These are phyloP conservation scores for Philaethria dido DNA, from an alignment of 2,888 invertebrate genomes.

Conservation along the genomic window DNA sequence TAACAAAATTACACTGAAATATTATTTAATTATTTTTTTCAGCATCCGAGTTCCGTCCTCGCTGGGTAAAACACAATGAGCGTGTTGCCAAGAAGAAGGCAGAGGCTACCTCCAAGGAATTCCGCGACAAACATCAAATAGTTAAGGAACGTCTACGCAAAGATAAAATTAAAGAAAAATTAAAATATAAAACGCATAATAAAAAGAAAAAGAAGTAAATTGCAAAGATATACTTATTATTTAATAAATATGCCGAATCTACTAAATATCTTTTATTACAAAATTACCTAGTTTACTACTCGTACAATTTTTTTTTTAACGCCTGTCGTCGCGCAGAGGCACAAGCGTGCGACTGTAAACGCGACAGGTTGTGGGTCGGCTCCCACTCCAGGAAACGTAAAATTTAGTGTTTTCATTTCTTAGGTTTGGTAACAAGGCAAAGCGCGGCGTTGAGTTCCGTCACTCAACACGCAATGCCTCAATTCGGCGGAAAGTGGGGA, in stretches of 20 bases:
- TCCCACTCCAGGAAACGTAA: too few species aligned
- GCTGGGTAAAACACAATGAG: constrained; percentile 91
- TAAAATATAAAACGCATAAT: constrained; percentile 70
- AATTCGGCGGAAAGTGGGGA: too few species aligned
- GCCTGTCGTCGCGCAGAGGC: too few species aligned
- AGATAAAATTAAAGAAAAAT: constrained; percentile 84
- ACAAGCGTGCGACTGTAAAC: too few species aligned
- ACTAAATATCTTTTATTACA: constrained; percentile 1
- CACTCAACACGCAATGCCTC: too few species aligned
- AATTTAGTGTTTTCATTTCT: too few species aligned
- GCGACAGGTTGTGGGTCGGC: too few species aligned
- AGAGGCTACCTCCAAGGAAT: constrained; percentile 82
- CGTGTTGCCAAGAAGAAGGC: constrained; percentile 86
- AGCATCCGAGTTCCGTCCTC: constrained; percentile 85
- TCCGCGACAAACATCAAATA: constrained; percentile 90
- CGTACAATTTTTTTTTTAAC: too few species aligned
- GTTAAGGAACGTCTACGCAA: constrained; percentile 88
- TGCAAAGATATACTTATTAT: constrained; percentile 33
- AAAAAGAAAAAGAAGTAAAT: constrained; percentile 67
- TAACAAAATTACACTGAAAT: too few species aligned
- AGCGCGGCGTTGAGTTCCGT: too few species aligned
- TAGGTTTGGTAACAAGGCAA: too few species aligned
- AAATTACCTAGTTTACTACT: too few species aligned
- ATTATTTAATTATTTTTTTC: constrained; percentile 41
- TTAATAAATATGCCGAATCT: constrained; percentile 21